These are phyloP conservation scores for Gobio occitaniae DNA, from an alignment of 2,797 vertebrate genomes.

Conservation along the genomic window DNA sequence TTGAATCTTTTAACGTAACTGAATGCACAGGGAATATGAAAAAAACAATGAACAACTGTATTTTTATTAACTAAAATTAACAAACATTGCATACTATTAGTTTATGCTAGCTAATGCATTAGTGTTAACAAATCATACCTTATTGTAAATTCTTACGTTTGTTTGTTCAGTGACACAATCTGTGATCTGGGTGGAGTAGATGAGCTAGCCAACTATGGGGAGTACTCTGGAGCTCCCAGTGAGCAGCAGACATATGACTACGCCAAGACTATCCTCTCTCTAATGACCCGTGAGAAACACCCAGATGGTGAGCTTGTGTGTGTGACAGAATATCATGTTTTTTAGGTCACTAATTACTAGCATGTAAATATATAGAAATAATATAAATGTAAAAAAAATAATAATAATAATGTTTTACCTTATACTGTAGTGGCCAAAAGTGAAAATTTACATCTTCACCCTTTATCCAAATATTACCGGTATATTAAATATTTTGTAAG, in stretches of 20 bases:
- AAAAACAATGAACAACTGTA: background rate
- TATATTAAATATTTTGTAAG: no score
- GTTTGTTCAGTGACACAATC: constrained; percentile 88
- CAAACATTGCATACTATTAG: background rate
- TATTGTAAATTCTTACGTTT: constrained; percentile 8
- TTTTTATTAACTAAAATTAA: background rate
- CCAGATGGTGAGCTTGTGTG: constrained; percentile 78
- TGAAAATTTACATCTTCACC: no score
- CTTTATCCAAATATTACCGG: no score
- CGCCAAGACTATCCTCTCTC: constrained; percentile 95
- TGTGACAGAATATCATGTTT: background rate
- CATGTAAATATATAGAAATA: background rate
- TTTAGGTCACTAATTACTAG: background rate
- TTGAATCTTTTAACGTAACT: background rate
- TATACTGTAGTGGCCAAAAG: no score
- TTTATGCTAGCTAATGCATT: background rate
- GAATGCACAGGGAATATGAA: background rate
- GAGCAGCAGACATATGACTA: constrained; percentile 98
- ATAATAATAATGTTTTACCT: background rate
- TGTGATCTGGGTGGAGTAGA: constrained; percentile 95
- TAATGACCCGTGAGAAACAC: constrained; percentile 96
- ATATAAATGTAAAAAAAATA: background rate
- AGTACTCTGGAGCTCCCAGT: constrained; percentile 95
- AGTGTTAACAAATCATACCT: background rate
- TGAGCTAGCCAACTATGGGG: constrained; percentile 95